Base-by-base conservation (phyloP, 2,113 vertebrate genomes). In the Macroglossus sobrinus region DNA sequence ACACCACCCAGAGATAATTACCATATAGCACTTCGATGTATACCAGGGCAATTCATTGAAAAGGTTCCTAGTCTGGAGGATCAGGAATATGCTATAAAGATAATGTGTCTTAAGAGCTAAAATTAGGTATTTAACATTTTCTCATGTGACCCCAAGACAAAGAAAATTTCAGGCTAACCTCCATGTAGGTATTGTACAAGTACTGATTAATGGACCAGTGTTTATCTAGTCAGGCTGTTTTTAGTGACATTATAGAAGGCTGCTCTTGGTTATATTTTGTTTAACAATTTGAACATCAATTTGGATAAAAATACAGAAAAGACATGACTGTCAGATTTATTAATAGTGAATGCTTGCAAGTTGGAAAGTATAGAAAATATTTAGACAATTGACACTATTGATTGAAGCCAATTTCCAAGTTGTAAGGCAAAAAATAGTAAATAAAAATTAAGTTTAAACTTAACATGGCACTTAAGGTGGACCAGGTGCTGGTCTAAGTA, bases 91-190 rank as follows among this genome's bases (percentile, higher is more conserved):
- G 28, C 50, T 76, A 28, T 5, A 71, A 81, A 94, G 21, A 13
- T 59, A 79, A 79, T 45, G 12, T 59, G 14, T 45, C n/a, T 47
- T 63, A 87, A 76, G 22, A 80, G 16, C 66, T 89, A 68, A 85
- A 76, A 63, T 89, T 68, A 84, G 30, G 11, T 75, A 40, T 53
- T 66, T 97, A 55, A 69, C 38, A 63, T 89, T 95, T 92, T 96
- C 57, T 85, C 53, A n/a, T 80, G 43, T 85, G 72, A 68, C 69
- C 15, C 14, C 50, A 89, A 81, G 18, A 85, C 24, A 85, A 43
- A 85, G 47, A 72, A 68, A 68, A 89, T 69, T n/a, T 75, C 26
- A 68, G 47, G 50, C 72, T 7, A 9, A 35, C 76, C 92, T 84
- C 9, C 8, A 30, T 24, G 53, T 13, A 89, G 40, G 24, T 88